phyloP scores from a whole-genome alignment of 2,888 invertebrate genomes.

The Apamea anceps region DNA sequence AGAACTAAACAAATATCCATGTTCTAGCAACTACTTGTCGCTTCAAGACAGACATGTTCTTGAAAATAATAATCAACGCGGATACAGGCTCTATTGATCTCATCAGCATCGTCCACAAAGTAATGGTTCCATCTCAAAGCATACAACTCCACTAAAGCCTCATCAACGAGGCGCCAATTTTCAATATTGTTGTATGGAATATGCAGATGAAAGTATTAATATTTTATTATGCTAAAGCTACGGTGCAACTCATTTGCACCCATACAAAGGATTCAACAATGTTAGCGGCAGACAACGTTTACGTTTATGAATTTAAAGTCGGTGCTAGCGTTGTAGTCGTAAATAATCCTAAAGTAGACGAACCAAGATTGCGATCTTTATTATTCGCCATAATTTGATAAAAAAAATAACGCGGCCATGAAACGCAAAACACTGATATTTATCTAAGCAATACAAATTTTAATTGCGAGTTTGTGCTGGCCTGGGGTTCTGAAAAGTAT shows the following conservation, averaged over 20 bases:
- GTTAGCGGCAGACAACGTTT: conserved; percentile 52
- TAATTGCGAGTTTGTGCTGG: not conserved
- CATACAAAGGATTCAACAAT: conserved; percentile 62
- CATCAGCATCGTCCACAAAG: conserved; percentile 27
- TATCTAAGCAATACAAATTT: conserved; percentile 40
- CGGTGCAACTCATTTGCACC: conserved; percentile 63
- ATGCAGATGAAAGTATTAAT: conserved; percentile 61
- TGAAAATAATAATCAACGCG: not conserved
- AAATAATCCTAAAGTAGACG: conserved; percentile 63
- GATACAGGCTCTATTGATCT: not conserved
- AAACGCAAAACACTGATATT: conserved; percentile 43
- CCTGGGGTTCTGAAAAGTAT: not conserved
- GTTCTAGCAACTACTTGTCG: not conserved
- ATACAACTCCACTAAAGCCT: conserved; percentile 37
- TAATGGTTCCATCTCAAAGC: conserved; percentile 31
- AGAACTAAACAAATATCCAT: not conserved
- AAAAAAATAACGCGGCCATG: conserved; percentile 38
- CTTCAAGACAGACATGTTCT: not conserved
- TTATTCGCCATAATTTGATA: conserved; percentile 56
- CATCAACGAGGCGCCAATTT: conserved; percentile 61
- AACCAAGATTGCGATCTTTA: conserved; percentile 58
- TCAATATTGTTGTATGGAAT: conserved; percentile 58
- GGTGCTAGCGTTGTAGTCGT: conserved; percentile 49
- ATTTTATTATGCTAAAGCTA: conserved; percentile 56
- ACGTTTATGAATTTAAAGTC: conserved; percentile 55